Conservation (phyloP, 2,888 invertebrate species). For the Limnephilus lunatus region DNA sequence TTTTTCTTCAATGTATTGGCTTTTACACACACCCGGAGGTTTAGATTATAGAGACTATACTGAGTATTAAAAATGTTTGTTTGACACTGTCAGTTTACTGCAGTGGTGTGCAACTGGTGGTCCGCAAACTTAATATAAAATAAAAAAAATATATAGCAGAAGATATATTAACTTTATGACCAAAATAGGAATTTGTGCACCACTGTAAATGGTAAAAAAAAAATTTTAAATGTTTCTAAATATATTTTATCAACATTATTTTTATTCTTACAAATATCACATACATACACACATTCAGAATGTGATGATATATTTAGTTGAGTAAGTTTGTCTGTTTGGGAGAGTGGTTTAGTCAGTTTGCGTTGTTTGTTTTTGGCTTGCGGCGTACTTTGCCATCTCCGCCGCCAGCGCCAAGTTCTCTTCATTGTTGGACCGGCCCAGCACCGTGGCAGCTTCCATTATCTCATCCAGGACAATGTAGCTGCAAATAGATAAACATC, state of each 20-base stretch:
- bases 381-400: slow-evolving; percentile 77
- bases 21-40: too few species aligned
- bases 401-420: slow-evolving; percentile 78
- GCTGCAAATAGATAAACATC: slow-evolving; percentile 72
- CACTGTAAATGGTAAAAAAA: background rate
- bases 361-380: slow-evolving; percentile 70
- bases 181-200: background rate
- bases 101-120: background rate
- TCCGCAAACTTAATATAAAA: background rate
- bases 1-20: too few species aligned
- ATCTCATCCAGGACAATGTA: slow-evolving; percentile 78
- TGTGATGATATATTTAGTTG: slow-evolving; percentile 13
- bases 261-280: slow-evolving; percentile 63
- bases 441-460: slow-evolving; percentile 79
- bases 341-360: slow-evolving; percentile 71
- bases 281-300: slow-evolving; percentile 19
- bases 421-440: slow-evolving; percentile 78
- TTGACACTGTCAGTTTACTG: background rate
- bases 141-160: background rate
- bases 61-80: background rate
- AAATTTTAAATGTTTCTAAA: background rate
- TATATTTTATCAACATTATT: slow-evolving; percentile 65
- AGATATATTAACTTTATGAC: background rate
- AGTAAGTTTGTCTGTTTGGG: slow-evolving; percentile 66
- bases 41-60: too few species aligned